Conservation (phyloP, 2,888 invertebrate genomes). For the Phyto melanocephala region DNA sequence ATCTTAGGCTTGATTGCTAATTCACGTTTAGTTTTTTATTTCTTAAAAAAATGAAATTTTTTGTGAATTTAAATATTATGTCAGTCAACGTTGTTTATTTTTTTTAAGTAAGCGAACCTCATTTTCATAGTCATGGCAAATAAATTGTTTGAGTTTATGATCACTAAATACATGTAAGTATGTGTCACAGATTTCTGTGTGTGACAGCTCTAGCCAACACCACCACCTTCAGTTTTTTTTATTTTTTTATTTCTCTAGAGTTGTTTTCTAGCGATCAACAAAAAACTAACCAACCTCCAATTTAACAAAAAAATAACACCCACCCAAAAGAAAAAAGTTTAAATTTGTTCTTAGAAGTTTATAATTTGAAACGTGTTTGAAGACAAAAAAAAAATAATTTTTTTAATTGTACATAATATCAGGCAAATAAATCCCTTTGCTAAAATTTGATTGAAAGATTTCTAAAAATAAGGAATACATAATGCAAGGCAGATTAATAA, state of each 20-base stretch:
- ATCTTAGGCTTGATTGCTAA: constrained; percentile 61
- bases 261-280: constrained; percentile 15
- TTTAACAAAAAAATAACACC: constrained; percentile 47
- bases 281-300: constrained; percentile 51
- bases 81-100: not conserved
- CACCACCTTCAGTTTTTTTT: constrained; percentile 32
- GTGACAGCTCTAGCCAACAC: constrained; percentile 29
- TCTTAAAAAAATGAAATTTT: not conserved
- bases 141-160: constrained; percentile 57
- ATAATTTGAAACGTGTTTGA: constrained; percentile 11
- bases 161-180: not conserved
- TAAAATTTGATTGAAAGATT: too few relatives aligned
- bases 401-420: too few relatives aligned
- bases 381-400: too few relatives aligned
- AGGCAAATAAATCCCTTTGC: too few relatives aligned
- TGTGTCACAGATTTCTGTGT: not conserved
- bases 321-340: constrained; percentile 41
- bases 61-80: constrained; percentile 26
- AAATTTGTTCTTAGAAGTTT: not conserved
- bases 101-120: constrained; percentile 20
- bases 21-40: constrained; percentile 34
- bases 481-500: too few relatives aligned
- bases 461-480: too few relatives aligned
- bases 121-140: constrained; percentile 58
- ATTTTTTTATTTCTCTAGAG: too few relatives aligned